Base-by-base conservation (phyloP, 64 coral and sea anemone species). In the Anthopleura sola region DNA sequence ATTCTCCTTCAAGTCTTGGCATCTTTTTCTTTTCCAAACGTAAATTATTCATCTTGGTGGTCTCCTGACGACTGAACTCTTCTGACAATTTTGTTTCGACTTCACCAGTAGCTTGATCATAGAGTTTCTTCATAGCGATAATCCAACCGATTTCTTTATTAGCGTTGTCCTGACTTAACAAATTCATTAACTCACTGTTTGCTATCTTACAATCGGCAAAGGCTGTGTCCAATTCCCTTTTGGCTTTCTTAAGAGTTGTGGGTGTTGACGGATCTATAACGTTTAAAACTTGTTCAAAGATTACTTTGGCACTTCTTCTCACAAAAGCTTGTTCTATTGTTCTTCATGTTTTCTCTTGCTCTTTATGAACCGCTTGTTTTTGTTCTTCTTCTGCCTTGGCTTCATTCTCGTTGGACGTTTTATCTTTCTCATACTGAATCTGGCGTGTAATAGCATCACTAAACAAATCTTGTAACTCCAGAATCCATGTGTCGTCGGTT, bases 11-110 rank as follows among this genome's bases (percentile, higher is more conserved):
- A 77, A 88, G 76, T 37, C 0, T 62, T 40, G 87, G 60, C 80
- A 89, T 68, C 51, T 75, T 89, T 21, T 37, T 78, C 53, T 85
- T 85, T 29, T 90, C 88, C 39, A 85, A 56, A 19, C 54, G 88
- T 56, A 90, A 26, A 74, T 82, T 40, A 78, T 83, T 89, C 36
- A 9, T 60, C 34, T 71, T 57, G 15, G 51, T 8, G 56, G 87
- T 57, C 20, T 57, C 55, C 18, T 53, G 50, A 23, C 6, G 7
- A 57, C 37, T 58, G 28, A 26, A 10, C 24, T 26, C 60, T 62
- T 88, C n/a, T n/a, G 60, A 13, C 33, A 55, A 24, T 19, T 62
- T 88, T 15, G 34, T 80, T 21, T 88, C 86, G 31, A 60, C 78
- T 6, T 80, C n/a, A 64, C 68, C 49, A 53, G 69, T 75, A 26